Conservation (phyloP, 2,888 invertebrate species). For the Dilophus febrilis region DNA sequence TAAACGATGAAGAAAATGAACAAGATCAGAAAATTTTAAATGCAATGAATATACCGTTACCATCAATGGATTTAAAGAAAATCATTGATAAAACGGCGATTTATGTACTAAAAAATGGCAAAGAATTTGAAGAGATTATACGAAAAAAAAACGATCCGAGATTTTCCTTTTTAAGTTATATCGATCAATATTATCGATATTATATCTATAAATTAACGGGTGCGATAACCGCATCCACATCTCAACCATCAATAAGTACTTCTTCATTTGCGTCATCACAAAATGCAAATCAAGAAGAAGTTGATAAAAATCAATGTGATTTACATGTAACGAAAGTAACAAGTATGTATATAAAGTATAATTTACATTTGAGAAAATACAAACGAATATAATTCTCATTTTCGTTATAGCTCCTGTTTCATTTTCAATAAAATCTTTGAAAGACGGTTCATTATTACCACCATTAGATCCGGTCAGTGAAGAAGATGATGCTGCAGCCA, state of each 20-base stretch:
- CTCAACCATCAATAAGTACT: neutral
- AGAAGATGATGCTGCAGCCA: slow-evolving; percentile 30
- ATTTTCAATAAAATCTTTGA: slow-evolving; percentile 72
- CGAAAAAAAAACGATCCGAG: slow-evolving; percentile 68
- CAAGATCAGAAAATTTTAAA: slow-evolving; percentile 11
- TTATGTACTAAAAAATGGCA: slow-evolving; percentile 90
- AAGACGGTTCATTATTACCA: slow-evolving; percentile 48
- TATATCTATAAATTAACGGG: slow-evolving; percentile 47
- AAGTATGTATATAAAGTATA: too few species aligned
- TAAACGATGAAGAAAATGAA: neutral
- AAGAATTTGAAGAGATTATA: slow-evolving; percentile 79
- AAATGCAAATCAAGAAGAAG: neutral
- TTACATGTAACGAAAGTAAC: slow-evolving; percentile 18
- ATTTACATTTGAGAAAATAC: too few species aligned
- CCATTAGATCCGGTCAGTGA: slow-evolving; percentile 63
- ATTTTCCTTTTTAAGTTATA: slow-evolving; percentile 69
- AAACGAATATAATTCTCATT: neutral
- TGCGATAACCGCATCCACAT: slow-evolving; percentile 1
- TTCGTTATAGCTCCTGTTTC: slow-evolving; percentile 47
- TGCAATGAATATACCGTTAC: slow-evolving; percentile 34
- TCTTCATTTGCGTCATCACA: neutral
- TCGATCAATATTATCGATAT: slow-evolving; percentile 62
- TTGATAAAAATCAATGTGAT: neutral
- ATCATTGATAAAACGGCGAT: slow-evolving; percentile 94
- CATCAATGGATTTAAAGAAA: slow-evolving; percentile 65